These are phyloP conservation scores for Onychomys arenicola DNA, from an alignment of 2,797 vertebrate genomes.

Conservation along the genomic window DNA sequence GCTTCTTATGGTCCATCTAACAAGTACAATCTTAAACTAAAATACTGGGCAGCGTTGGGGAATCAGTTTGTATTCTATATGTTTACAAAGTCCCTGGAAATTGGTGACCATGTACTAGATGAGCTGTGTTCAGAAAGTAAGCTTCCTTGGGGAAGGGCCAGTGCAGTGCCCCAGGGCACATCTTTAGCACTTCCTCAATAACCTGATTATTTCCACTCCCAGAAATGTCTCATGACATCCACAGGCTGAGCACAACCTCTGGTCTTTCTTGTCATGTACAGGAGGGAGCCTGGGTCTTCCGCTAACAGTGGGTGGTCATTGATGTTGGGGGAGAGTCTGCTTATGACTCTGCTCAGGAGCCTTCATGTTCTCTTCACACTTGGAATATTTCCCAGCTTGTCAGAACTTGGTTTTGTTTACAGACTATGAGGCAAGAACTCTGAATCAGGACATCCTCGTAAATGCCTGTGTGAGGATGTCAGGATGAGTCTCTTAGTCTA, in stretches of 20 bases:
- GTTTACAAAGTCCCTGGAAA: background rate
- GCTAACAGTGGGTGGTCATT: fast-evolving
- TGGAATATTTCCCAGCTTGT: background rate
- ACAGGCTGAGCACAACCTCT: too few species aligned
- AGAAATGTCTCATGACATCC: background rate
- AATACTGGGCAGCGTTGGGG: background rate
- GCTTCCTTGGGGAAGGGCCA: background rate
- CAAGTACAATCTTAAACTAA: background rate
- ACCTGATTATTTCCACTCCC: too few species aligned
- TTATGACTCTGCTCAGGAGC: background rate
- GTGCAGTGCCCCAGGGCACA: too few species aligned
- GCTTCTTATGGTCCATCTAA: background rate
- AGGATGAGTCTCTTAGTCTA: background rate
- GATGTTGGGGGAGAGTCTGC: background rate
- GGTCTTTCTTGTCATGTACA: background rate
- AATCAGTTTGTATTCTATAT: background rate
- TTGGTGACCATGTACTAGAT: background rate
- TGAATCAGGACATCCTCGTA: background rate
- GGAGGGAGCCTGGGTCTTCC: background rate
- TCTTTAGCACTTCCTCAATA: background rate
- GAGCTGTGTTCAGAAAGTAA: background rate
- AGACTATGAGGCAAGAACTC: background rate
- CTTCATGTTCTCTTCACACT: background rate
- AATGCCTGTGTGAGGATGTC: fast-evolving
- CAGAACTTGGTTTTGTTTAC: background rate